Evolutionary conservation across 2,113 vertebrate species (phyloP), one percentile per base, ranked within the genome.

Genomic region (Nycticorax nycticorax): DNA sequence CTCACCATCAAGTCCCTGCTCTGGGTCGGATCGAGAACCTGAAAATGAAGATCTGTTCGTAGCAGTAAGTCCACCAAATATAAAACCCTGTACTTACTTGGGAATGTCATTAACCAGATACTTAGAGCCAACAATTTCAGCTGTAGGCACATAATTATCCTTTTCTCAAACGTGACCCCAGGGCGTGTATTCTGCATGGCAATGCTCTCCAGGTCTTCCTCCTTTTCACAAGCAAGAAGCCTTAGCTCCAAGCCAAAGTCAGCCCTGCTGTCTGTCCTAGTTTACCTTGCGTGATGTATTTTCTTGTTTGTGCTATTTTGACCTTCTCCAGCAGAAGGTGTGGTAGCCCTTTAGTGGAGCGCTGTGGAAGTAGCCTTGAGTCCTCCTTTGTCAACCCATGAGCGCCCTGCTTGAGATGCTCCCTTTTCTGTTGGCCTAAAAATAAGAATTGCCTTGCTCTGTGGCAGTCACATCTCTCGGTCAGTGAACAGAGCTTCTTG

Each of bases 321-420:
- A 37, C 89, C 95, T 92, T 95, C 91, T 95, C 91, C 92, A 97
- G 91, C 86, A 97, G 92, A 93, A 95, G 92, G 92, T 93, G 96
- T 93, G 92, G 91, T 93, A 92, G 79, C 32, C 73, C 83, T 92
- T 88, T 33, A 50, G 53, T 66, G 85, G 60, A 93, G 39, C 13
- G 6, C 39, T 79, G 6, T 32, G 63, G 6, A 82, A 75, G 48
- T 9, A 62, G 81, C 37, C 57, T 87, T 43, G 43, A 23, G 78
- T 73, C 18, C 56, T 91, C 35, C 60, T 87, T 57, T 47, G 45
- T 60, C 64, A 32, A 17, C 35, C 6, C 3, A 14, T 3, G 94
- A 75, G 27, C 27, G 53, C 12, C 53, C 74, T 47, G 41, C 26
- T 45, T 16, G 50, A 80, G 75, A 62, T 14, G 6, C 4, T 89